Conservation (phyloP, 2,797 vertebrate species). For the Percopsis omiscomaycus region DNA sequence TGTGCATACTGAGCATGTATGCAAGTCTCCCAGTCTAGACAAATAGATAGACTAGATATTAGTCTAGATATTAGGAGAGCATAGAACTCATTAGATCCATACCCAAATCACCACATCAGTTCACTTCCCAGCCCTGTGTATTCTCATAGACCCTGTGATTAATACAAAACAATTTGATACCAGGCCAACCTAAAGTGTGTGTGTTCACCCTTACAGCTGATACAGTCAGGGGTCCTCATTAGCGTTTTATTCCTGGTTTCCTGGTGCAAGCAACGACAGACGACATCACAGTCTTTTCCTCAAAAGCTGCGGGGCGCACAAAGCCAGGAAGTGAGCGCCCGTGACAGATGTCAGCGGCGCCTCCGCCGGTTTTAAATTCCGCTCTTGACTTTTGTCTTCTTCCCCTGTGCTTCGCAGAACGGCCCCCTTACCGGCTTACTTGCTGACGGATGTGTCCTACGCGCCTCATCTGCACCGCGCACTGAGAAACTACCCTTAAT, state of each 20-base stretch:
- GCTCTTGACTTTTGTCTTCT: conserved; percentile 72
- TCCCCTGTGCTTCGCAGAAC: conserved; percentile 23
- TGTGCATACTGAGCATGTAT: conserved; percentile 24
- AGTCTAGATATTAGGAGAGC: too few relatives aligned
- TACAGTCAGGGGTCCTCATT: neutral
- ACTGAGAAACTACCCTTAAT: conserved; percentile 71
- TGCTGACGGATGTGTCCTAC: conserved; percentile 75
- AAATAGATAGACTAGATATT: neutral
- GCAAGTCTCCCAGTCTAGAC: conserved; percentile 15
- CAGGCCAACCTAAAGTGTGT: neutral
- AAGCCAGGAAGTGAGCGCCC: conserved; percentile 35
- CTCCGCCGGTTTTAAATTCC: conserved; percentile 71
- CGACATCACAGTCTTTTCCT: conserved; percentile 43
- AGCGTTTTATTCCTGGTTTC: conserved; percentile 26
- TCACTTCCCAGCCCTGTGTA: neutral
- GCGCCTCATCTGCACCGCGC: conserved; percentile 74
- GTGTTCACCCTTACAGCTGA: conserved; percentile 1
- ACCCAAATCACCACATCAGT: too few relatives aligned
- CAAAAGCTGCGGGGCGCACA: conserved; percentile 53
- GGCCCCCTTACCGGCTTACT: conserved; percentile 23
- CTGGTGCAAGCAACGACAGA: conserved; percentile 47
- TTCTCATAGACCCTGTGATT: neutral
- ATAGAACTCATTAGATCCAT: too few relatives aligned
- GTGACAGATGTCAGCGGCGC: conserved; percentile 56
- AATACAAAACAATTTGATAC: neutral